These are phyloP conservation scores for Eulemur rubriventer DNA, from an alignment of 2,797 vertebrate genomes.

Conservation along the genomic window DNA sequence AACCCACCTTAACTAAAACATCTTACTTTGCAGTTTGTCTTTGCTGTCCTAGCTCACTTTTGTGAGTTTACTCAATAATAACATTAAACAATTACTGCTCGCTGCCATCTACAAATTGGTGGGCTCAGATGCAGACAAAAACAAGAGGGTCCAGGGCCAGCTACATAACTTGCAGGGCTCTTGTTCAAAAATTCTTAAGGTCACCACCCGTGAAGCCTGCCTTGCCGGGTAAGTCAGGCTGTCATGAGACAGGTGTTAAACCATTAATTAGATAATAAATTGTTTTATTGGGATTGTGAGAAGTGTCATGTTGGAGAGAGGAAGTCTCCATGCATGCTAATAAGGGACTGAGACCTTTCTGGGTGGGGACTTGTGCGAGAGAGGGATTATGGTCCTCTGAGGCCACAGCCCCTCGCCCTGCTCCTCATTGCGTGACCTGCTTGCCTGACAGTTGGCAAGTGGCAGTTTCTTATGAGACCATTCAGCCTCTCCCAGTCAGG, in stretches of 20 bases:
- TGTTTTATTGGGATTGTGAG: neutral
- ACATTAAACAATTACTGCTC: neutral
- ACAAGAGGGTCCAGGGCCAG: neutral
- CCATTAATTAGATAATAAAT: neutral
- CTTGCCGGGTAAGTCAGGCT: neutral
- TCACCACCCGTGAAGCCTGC: neutral
- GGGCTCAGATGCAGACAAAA: neutral
- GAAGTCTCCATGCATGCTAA: neutral
- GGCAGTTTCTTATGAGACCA: neutral
- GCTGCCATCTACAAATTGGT: neutral
- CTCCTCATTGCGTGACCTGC: neutral
- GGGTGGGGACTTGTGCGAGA: neutral
- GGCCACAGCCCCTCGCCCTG: neutral
- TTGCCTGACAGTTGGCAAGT: neutral
- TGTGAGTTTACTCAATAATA: neutral
- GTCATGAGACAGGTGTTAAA: neutral
- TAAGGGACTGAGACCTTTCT: neutral
- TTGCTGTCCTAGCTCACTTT: neutral
- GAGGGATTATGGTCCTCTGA: neutral
- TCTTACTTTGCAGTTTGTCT: neutral
- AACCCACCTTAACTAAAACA: neutral
- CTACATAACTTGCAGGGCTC: neutral
- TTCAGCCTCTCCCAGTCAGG: neutral
- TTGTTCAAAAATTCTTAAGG: neutral
- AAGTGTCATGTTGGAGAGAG: neutral